Evolutionary conservation across 2,888 invertebrate genomes (phyloP).

Genomic region (Parasteatoda lunata): DNA sequence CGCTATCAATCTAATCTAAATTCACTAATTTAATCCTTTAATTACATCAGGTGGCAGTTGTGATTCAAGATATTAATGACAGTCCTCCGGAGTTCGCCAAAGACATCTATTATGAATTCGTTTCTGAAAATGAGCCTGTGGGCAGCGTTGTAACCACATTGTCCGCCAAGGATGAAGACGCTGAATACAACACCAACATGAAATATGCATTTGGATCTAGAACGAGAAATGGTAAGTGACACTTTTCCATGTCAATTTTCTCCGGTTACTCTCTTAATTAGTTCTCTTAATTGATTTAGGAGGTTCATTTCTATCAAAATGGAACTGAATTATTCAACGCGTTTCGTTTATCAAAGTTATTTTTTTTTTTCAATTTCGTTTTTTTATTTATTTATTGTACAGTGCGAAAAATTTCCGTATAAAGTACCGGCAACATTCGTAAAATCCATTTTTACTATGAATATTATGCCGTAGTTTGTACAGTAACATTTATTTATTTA

Average conservation of each 20-base stretch:
- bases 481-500: no score
- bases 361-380: no score
- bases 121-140: slow-evolving; percentile 71
- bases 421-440: no score
- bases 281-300: no score
- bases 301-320: no score
- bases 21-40: neutral
- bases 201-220: slow-evolving; percentile 70
- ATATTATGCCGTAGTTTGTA: no score
- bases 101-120: slow-evolving; percentile 71
- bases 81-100: slow-evolving; percentile 71
- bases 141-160: slow-evolving; percentile 71
- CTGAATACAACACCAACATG: slow-evolving; percentile 71
- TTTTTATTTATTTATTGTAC: no score
- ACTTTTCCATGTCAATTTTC: neutral
- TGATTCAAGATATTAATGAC: slow-evolving; percentile 71
- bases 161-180: slow-evolving; percentile 71
- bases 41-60: slow-evolving; percentile 68
- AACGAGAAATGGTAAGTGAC: slow-evolving; percentile 59
- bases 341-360: no score
- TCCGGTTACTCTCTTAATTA: no score
- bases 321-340: no score
- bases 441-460: no score
- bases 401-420: no score
- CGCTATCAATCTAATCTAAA: neutral